These are phyloP conservation scores for Cerceris rybyensis DNA, from an alignment of 2,888 invertebrate species.

Conservation along the genomic window DNA sequence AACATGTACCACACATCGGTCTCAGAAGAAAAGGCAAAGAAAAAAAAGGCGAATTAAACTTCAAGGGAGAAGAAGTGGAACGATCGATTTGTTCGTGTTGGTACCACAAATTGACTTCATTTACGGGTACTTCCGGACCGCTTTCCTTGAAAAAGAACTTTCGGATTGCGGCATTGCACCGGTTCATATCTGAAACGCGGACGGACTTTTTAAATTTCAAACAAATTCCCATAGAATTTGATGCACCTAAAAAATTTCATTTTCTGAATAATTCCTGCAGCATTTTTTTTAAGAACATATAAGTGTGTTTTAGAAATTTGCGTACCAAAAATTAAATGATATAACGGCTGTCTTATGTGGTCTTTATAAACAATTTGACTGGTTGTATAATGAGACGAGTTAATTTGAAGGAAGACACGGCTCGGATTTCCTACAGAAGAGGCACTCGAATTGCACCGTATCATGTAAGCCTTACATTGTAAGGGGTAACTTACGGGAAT, in stretches of 20 bases:
- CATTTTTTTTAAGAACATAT: no score
- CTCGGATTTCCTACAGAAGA: slow-evolving; percentile 25
- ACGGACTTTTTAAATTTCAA: background rate
- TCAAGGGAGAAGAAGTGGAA: slow-evolving; percentile 3
- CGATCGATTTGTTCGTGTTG: slow-evolving; percentile 20
- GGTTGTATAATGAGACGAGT: background rate
- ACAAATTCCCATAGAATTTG: no score
- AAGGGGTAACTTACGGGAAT: slow-evolving; percentile 3
- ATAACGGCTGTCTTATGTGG: background rate
- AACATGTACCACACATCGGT: background rate
- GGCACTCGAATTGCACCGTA: slow-evolving; percentile 31
- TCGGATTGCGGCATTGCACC: slow-evolving; percentile 15
- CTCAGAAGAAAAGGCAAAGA: background rate
- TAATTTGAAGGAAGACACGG: slow-evolving; percentile 8
- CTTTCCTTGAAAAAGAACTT: slow-evolving; percentile 7
- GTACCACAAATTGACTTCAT: slow-evolving; percentile 28
- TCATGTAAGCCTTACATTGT: no score
- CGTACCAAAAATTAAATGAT: no score
- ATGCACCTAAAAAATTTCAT: background rate
- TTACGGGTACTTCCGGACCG: slow-evolving; percentile 9
- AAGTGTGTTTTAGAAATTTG: no score
- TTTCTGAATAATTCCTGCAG: background rate
- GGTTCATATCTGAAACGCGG: background rate
- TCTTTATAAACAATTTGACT: background rate
- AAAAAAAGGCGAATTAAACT: no score